A percentile compares a stretch with the other conserved stretches of the same genome.
These are phyloP conservation scores for Neoniphon sammara DNA, from an alignment of 2,797 vertebrate species.

Conservation along the genomic window DNA sequence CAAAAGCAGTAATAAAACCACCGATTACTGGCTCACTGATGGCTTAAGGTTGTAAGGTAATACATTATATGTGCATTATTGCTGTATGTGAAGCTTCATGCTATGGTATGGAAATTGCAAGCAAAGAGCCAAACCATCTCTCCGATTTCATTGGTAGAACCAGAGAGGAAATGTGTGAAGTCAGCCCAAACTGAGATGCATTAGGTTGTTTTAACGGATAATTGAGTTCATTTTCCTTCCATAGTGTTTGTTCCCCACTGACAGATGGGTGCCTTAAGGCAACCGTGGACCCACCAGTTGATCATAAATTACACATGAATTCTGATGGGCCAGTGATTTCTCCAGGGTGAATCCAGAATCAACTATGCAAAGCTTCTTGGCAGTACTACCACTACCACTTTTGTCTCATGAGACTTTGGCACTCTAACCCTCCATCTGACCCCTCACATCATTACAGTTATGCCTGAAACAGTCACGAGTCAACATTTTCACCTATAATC, in stretches of 20 bases:
- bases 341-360: constrained; percentile 68
- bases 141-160: constrained; percentile 50
- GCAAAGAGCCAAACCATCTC: constrained; percentile 35
- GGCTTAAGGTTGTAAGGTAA: constrained; percentile 52
- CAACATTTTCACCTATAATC: background rate
- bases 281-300: constrained; percentile 61
- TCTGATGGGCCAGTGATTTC: constrained; percentile 68
- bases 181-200: constrained; percentile 67
- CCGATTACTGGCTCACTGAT: constrained; percentile 51
- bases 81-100: constrained; percentile 42
- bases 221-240: constrained; percentile 63
- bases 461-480: background rate
- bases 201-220: constrained; percentile 73
- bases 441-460: constrained; percentile 11
- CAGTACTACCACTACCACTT: constrained; percentile 15
- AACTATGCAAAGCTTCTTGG: constrained; percentile 58
- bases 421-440: constrained; percentile 18
- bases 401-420: constrained; percentile 26
- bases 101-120: constrained; percentile 43
- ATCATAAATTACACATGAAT: constrained; percentile 77
- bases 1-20: constrained; percentile 56
- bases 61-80: constrained; percentile 72
- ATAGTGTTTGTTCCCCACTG: constrained; percentile 67
- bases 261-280: constrained; percentile 73
- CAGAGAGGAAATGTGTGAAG: constrained; percentile 53